These are phyloP conservation scores for Catharus minimus DNA, from an alignment of 2,113 vertebrate genomes.

Conservation along the genomic window DNA sequence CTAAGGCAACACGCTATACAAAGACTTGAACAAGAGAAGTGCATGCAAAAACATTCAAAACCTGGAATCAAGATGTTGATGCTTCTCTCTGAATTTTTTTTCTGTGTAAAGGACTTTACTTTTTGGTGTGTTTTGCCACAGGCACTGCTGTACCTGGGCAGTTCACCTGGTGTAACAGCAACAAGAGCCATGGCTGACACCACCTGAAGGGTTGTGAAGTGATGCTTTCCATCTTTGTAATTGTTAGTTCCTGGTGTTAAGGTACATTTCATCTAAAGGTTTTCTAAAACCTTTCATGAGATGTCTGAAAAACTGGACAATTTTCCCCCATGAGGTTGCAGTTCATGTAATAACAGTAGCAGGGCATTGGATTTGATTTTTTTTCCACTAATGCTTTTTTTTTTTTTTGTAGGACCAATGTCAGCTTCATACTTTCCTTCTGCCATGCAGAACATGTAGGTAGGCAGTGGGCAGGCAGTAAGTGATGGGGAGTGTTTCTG, in stretches of 20 bases:
- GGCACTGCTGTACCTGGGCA: background rate
- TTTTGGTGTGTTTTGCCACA: background rate
- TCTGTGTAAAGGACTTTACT: background rate
- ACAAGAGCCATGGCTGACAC: background rate
- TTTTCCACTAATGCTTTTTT: background rate
- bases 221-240: background rate
- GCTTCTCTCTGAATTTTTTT: background rate
- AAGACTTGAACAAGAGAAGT: background rate
- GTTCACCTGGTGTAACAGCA: background rate
- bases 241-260: background rate
- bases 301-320: background rate
- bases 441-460: background rate
- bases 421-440: background rate
- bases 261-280: background rate
- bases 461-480: background rate
- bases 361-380: background rate
- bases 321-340: background rate
- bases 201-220: background rate
- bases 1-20: background rate
- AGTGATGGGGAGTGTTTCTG: background rate
- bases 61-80: background rate
- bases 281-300: background rate
- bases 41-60: background rate
- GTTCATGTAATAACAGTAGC: background rate
- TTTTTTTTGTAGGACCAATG: background rate